A percentile compares a stretch with the other conserved stretches of the same genome.
These are phyloP conservation scores for Phalacrocorax aristotelis DNA, from an alignment of 2,113 vertebrate species.

Conservation along the genomic window DNA sequence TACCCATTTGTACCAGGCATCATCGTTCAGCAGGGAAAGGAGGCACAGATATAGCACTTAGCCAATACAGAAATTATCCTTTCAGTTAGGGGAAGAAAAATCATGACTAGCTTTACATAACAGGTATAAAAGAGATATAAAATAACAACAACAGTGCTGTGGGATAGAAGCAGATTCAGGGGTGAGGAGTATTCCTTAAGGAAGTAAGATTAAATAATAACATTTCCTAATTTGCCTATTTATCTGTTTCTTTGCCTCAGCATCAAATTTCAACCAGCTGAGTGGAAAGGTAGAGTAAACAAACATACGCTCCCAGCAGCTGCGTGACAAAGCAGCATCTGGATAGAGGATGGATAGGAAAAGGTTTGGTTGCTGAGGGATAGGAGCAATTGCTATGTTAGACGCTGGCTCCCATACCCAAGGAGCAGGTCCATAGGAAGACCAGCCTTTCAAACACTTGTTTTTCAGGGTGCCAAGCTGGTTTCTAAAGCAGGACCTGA, in stretches of 20 bases:
- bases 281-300: background rate
- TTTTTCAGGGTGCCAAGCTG: background rate
- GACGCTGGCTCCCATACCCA: background rate
- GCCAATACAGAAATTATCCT: background rate
- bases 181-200: background rate
- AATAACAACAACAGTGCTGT: background rate
- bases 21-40: accelerated
- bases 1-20: background rate
- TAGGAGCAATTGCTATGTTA: background rate
- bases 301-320: background rate
- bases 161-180: background rate
- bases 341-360: background rate
- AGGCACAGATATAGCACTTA: background rate
- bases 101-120: background rate
- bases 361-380: background rate
- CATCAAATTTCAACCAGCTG: background rate
- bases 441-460: background rate
- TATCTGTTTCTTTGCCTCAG: background rate
- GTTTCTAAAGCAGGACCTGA: background rate
- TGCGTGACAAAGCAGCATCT: background rate
- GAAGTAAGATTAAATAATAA: background rate
- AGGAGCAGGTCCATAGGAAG: background rate
- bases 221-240: background rate
- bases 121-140: background rate
- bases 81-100: background rate